Conservation (phyloP, 2,888 invertebrate species). For the Agonopterix alstromeriana region DNA sequence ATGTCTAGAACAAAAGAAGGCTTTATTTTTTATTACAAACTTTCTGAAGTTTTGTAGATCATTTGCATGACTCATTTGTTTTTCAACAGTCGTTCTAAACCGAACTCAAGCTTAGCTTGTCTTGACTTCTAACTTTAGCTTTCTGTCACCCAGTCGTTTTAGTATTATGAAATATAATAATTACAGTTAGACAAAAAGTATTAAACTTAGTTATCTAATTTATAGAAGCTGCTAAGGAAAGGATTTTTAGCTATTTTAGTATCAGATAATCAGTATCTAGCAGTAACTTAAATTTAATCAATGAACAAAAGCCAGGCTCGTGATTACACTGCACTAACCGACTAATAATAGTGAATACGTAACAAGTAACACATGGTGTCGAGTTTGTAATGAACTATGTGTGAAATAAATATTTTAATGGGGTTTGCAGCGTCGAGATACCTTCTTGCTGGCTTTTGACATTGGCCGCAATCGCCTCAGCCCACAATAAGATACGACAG, state of each 20-base stretch:
- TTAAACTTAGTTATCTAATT: constrained; percentile 3
- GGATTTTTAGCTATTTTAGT: background rate
- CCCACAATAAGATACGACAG: constrained; percentile 68
- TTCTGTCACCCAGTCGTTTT: constrained; percentile 3
- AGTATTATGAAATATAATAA: background rate
- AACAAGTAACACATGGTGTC: constrained; percentile 41
- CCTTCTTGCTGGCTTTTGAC: constrained; percentile 77
- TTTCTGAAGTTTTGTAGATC: constrained; percentile 1
- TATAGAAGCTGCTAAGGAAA: constrained; percentile 3
- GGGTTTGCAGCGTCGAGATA: constrained; percentile 77
- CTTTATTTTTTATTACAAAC: background rate
- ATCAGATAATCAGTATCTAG: background rate
- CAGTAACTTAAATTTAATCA: constrained; percentile 8
- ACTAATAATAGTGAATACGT: constrained; percentile 37
- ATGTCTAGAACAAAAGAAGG: constrained; percentile 27
- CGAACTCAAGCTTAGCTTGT: constrained; percentile 17
- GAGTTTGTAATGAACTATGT: constrained; percentile 42
- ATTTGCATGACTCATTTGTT: constrained; percentile 16
- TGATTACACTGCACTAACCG: constrained; percentile 50
- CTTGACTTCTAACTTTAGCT: constrained; percentile 17
- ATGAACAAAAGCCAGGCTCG: constrained; percentile 26
- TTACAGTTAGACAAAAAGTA: background rate
- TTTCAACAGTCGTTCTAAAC: constrained; percentile 11
- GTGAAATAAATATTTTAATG: constrained; percentile 67
- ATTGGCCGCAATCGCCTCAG: constrained; percentile 64